Conservation (phyloP, 2,113 vertebrate genomes). For the Piprites chloris region DNA sequence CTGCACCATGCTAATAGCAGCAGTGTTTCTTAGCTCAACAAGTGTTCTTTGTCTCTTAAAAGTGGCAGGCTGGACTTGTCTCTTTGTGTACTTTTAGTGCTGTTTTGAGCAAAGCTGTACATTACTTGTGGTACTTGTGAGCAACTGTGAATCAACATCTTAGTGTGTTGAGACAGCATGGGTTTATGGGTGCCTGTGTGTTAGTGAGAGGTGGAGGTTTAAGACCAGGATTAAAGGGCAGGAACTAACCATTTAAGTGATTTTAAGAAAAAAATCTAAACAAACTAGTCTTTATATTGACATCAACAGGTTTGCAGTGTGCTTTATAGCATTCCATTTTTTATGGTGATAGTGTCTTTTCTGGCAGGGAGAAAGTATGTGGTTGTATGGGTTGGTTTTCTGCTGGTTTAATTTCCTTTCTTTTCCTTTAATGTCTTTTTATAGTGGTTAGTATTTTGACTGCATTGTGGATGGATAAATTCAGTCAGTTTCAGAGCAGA, state of each 20-base stretch:
- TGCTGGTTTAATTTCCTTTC: not conserved
- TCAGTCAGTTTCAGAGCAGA: not conserved
- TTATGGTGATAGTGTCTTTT: not conserved
- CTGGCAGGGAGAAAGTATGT: not conserved
- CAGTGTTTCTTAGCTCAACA: constrained; percentile 20
- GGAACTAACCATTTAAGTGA: not conserved
- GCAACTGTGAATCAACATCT: not conserved
- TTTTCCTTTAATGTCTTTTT: constrained; percentile 4
- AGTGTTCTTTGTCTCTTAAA: constrained; percentile 27
- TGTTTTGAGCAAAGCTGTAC: not conserved
- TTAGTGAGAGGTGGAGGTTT: not conserved
- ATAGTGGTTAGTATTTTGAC: not conserved
- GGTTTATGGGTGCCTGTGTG: not conserved
- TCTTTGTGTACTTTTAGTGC: not conserved
- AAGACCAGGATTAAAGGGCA: not conserved
- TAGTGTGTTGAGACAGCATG: not conserved
- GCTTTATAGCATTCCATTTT: not conserved
- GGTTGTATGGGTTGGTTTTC: not conserved
- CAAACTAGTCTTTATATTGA: not conserved
- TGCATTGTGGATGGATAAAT: not conserved
- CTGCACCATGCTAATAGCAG: not conserved
- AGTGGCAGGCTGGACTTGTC: not conserved
- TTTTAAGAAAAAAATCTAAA: not conserved
- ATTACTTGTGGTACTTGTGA: not conserved
- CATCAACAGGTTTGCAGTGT: not conserved